Evolutionary conservation across 1,140 invertebrate species (phyloP).

Genomic region (Drosophila ficusphila): DNA sequence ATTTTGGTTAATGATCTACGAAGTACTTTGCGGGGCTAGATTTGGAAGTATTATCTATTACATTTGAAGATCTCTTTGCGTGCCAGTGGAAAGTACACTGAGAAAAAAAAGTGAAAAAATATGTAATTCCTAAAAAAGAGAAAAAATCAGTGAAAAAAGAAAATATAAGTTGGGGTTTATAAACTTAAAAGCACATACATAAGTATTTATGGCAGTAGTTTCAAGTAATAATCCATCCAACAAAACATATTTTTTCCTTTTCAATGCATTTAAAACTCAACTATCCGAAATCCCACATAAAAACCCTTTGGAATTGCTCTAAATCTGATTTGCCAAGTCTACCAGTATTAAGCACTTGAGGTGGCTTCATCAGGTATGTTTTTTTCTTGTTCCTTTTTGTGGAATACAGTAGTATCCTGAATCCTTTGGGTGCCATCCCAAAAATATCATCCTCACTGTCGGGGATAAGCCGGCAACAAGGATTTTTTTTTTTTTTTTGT

Average conservation of each 20-base stretch:
- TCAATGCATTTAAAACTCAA: not conserved
- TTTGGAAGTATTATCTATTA: not conserved
- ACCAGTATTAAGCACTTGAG: not conserved
- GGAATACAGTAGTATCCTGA: not conserved
- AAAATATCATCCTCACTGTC: conserved; percentile 9
- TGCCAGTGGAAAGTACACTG: not conserved
- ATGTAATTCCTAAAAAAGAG: too few relatives aligned
- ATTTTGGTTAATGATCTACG: conserved; percentile 20
- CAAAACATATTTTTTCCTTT: not conserved
- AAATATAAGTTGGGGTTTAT: too few relatives aligned
- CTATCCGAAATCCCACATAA: not conserved
- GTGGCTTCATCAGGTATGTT: conserved; percentile 12
- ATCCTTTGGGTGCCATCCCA: not conserved
- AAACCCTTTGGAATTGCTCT: not conserved
- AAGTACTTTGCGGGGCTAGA: not conserved
- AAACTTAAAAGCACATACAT: too few relatives aligned
- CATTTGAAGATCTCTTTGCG: not conserved
- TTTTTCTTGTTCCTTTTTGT: conserved; percentile 2
- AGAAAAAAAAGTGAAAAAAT: not conserved
- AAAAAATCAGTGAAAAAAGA: not conserved
- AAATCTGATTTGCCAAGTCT: not conserved
- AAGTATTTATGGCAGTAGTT: too few relatives aligned
- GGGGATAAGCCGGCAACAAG: conserved; percentile 20
- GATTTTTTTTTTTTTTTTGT: not conserved
- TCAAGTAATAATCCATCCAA: too few relatives aligned